Evolutionary conservation across 2,888 invertebrate species (phyloP).

Genomic region (Leucophenga maculata): DNA sequence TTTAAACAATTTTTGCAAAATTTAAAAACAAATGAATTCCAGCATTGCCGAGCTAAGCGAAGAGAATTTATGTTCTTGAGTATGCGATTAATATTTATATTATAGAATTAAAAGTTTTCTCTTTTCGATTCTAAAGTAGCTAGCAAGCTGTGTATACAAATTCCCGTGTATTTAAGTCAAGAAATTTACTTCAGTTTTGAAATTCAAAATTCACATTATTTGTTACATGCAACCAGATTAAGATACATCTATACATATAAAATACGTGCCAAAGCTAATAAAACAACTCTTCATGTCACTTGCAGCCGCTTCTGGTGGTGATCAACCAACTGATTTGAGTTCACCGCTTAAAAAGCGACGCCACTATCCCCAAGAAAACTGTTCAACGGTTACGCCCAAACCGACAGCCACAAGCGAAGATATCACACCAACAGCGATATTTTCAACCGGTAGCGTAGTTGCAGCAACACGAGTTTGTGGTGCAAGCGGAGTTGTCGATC

Average conservation of each 20-base stretch:
- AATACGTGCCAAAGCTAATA: constrained; percentile 15
- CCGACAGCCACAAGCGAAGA: constrained; percentile 10
- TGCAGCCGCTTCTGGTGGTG: constrained; percentile 54
- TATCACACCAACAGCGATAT: constrained; percentile 31
- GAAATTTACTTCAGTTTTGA: constrained; percentile 13
- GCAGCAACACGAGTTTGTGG: background rate
- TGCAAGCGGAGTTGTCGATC: background rate
- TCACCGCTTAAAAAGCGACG: constrained; percentile 67
- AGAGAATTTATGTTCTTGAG: no score
- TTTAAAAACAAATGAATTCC: no score
- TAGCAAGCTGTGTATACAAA: no score
- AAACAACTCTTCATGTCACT: constrained; percentile 46
- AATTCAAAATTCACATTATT: constrained; percentile 16
- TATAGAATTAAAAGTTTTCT: no score
- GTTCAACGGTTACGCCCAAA: background rate
- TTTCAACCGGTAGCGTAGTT: constrained; percentile 5
- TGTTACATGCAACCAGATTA: background rate
- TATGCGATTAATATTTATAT: no score
- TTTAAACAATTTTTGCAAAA: no score
- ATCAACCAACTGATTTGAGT: constrained; percentile 55
- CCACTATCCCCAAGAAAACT: constrained; percentile 41
- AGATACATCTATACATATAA: background rate
- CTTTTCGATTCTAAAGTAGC: no score
- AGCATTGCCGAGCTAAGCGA: no score
- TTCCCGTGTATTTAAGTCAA: constrained; percentile 18